A percentile compares a stretch with the other conserved stretches of the same genome.
These are phyloP conservation scores for Stenichneumon culpator DNA, from an alignment of 2,888 invertebrate genomes.

Conservation along the genomic window DNA sequence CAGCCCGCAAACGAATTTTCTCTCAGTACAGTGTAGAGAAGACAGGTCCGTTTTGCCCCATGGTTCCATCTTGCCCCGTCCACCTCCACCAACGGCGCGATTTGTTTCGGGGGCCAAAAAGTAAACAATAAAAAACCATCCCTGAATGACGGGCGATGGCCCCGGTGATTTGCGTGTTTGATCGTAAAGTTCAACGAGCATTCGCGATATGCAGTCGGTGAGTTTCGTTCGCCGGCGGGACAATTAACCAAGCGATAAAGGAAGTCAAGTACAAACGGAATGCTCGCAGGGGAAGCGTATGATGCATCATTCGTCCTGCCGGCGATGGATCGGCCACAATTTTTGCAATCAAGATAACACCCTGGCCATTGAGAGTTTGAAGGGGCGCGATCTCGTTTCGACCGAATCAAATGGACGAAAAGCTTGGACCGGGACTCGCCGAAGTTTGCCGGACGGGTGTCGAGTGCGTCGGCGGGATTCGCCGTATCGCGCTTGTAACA, in stretches of 20 bases:
- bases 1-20: no score
- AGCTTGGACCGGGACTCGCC: no score
- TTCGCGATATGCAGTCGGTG: neutral
- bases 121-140: neutral
- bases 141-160: neutral
- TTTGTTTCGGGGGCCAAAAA: neutral
- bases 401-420: no score
- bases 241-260: conserved; percentile 5
- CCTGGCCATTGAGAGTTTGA: no score
- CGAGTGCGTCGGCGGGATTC: no score
- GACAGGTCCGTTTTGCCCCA: no score
- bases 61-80: no score
- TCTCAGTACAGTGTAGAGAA: no score
- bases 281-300: neutral
- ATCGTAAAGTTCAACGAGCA: neutral
- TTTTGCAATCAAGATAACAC: neutral
- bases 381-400: no score
- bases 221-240: neutral
- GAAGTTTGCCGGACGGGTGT: no score
- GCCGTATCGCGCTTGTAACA: no score
- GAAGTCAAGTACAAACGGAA: neutral
- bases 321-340: conserved; percentile 10
- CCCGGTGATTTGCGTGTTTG: neutral
- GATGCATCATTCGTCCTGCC: neutral
- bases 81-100: neutral